Base-by-base conservation (phyloP, 2,888 invertebrate species). In the Caenorhabditis plicata region DNA sequence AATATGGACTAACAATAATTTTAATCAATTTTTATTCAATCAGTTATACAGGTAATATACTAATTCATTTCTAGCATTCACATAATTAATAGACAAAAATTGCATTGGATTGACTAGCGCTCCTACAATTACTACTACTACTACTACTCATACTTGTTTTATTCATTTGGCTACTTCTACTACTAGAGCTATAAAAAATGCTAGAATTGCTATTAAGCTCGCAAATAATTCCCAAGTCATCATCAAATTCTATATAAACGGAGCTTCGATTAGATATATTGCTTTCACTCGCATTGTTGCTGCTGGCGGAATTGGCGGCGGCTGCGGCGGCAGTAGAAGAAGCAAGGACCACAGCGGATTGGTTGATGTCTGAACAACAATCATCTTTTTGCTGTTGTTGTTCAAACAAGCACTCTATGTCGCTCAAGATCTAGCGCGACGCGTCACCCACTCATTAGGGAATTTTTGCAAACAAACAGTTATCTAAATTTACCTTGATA, bases 221-320 rank as follows among this genome's bases (percentile, higher is more conserved):
- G 47, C 60, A 60, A 49, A 50, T 50, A 40, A 61, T 55, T 31
- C 55, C 61, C 55, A 61, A 51, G 9, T 61, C 61, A 51, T 61
- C 61, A 33, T 51, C 51, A 48, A 61, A 47, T 47, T 61, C 61
- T 51, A 61, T 61, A 48, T 61, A 61, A 47, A 55, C 50, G 42
- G 55, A 48, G 45, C 55, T 47, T n/a, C n/a, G n/a, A n/a, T n/a
- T n/a, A n/a, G n/a, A n/a, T n/a, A n/a, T n/a, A n/a, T n/a, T n/a
- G n/a, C n/a, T n/a, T n/a, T n/a, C n/a, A n/a, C 47, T 35, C 42
- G 47, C 44, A 42, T 46, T 47, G 50, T 42, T 47, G 46, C 36
- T 51, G 50, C 46, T 50, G 42, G 50, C 43, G 45, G 56, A 51
- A 56, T 36, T 17, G 5, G 20, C 22, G 20, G 29, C 29, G 11